Conservation (phyloP, 2,888 invertebrate genomes). For the Ochropleura plecta region DNA sequence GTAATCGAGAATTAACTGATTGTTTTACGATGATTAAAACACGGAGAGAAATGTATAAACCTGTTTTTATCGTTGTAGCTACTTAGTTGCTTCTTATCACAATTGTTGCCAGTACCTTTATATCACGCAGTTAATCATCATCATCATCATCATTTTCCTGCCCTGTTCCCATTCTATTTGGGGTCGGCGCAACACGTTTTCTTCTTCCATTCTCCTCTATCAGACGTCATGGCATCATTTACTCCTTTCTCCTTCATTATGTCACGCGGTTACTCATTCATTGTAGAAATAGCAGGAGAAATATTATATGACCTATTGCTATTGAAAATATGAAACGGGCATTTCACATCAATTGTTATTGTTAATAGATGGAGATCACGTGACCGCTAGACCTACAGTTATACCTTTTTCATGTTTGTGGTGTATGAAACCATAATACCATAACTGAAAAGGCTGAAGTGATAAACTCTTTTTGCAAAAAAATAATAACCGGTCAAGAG, state of each 20-base stretch:
- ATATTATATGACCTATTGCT: not conserved
- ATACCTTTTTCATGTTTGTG: too few relatives aligned
- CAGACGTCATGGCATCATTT: too few relatives aligned
- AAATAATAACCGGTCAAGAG: too few relatives aligned
- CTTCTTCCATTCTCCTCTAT: too few relatives aligned
- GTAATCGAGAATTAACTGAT: slow-evolving; percentile 17
- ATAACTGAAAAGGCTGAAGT: too few relatives aligned
- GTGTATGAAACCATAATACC: too few relatives aligned
- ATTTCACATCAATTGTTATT: slow-evolving; percentile 4
- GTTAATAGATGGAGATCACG: not conserved
- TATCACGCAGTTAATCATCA: slow-evolving; percentile 27
- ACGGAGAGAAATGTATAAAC: slow-evolving; percentile 3
- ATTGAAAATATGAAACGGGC: not conserved
- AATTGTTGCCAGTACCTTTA: not conserved
- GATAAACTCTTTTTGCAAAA: too few relatives aligned
- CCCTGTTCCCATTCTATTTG: too few relatives aligned
- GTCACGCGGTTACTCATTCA: slow-evolving; percentile 29
- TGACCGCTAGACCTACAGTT: too few relatives aligned
- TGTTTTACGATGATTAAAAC: slow-evolving; percentile 40
- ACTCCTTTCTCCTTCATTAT: not conserved
- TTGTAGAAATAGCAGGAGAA: slow-evolving; percentile 4
- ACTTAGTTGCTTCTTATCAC: slow-evolving; percentile 44
- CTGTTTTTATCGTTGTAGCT: slow-evolving; percentile 14
- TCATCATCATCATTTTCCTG: too few relatives aligned
- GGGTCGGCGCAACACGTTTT: too few relatives aligned